A percentile compares a stretch with the other conserved stretches of the same genome.
Conservation (phyloP, 1,140 invertebrate species). For the Ladona fulva region DNA sequence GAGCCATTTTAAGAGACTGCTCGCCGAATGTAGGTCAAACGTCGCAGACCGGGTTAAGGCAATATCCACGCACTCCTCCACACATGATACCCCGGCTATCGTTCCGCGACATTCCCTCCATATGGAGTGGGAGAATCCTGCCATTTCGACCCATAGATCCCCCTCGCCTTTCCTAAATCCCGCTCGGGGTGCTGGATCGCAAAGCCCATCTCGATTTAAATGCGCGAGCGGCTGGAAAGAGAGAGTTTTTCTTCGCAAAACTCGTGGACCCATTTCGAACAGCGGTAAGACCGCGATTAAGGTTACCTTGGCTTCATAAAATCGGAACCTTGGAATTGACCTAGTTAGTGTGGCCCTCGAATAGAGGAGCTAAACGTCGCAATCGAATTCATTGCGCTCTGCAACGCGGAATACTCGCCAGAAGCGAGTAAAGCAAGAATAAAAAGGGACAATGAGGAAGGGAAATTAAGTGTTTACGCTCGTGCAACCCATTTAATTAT, state of each 20-base stretch:
- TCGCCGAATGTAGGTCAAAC: background rate
- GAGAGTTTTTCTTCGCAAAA: background rate
- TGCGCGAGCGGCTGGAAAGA: background rate
- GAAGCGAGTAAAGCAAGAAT: too few relatives aligned
- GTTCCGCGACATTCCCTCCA: background rate
- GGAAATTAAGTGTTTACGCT: too few relatives aligned
- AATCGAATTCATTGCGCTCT: too few relatives aligned
- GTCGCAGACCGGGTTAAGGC: background rate
- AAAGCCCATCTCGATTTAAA: too few relatives aligned
- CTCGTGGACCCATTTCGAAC: background rate
- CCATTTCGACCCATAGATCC: too few relatives aligned
- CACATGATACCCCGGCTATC: background rate
- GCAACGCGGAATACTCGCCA: too few relatives aligned
- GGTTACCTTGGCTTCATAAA: background rate
- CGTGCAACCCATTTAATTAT: too few relatives aligned
- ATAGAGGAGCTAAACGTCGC: background rate
- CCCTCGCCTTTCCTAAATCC: too few relatives aligned
- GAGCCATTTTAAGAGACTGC: background rate
- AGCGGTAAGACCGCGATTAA: background rate
- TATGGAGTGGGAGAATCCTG: background rate
- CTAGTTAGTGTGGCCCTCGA: background rate
- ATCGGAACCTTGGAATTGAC: background rate
- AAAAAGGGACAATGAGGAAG: too few relatives aligned
- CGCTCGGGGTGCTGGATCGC: too few relatives aligned
- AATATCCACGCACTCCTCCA: background rate